Base-by-base conservation (phyloP, 1,140 invertebrate genomes). In the Doryteuthis pealeii region DNA sequence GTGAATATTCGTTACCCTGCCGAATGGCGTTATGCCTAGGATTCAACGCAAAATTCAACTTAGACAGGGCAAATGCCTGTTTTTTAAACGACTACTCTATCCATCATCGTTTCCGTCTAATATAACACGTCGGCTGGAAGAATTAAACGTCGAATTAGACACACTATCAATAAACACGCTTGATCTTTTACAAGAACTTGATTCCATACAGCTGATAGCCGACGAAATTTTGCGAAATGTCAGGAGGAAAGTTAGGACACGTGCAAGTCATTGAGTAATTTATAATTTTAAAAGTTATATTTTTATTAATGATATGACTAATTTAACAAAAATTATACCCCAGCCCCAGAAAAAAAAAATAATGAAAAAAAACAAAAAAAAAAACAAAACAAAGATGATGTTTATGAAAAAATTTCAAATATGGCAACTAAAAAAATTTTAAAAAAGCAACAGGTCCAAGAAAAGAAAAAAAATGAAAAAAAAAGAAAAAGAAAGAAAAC, bases 11-110 rank as follows among this genome's bases (percentile, higher is more conserved):
- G 18, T 49, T 86, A 5, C 72, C 49, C 14, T 87, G 82, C 58
- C 74, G 80, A n/a, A 77, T 77, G 72, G 84, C 83, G 18, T 62
- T 82, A 49, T 87, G 85, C 77, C 70, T 80, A 22, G 85, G 85
- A 31, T 83, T 80, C 72, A 87, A 87, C 77, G 84, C 83, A 26
- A 87, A 84, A 77, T 80, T 80, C 65, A 87, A 87, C 54, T 58
- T 87, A 65, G 82, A 86, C 71, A 79, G 79, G 68, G 83, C 83
- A 79, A 86, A 84, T 77, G 74, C 58, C 43, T 87, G 49, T 81
- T 87, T 66, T 81, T 87, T 32, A 83, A 82, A 73, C 68, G 79
- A 26, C 74, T 86, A 22, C 68, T 86, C 6, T 81, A 78, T 66
- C 84, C 84, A 0, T 68, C 78, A 58, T 74, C 78, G 22, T 84